These are phyloP conservation scores for Hypolimnas misippus DNA, from an alignment of 2,888 invertebrate genomes.

Conservation along the genomic window DNA sequence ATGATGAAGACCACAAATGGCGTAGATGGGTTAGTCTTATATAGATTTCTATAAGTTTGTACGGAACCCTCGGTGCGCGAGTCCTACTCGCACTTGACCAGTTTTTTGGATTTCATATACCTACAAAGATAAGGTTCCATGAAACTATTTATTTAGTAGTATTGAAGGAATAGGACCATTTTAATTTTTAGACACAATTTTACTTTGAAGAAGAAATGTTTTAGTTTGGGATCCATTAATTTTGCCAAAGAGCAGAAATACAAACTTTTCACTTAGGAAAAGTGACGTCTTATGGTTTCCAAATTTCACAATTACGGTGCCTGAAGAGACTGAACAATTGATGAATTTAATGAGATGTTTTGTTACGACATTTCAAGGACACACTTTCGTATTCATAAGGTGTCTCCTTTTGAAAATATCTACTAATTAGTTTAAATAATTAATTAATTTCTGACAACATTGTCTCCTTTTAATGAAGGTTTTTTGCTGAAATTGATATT, in stretches of 20 bases:
- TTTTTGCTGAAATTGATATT: too few species aligned
- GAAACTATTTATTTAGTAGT: too few species aligned
- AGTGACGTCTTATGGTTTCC: conserved; percentile 26
- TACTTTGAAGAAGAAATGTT: neutral
- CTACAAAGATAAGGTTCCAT: too few species aligned
- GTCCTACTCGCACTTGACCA: too few species aligned
- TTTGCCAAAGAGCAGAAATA: conserved; percentile 20
- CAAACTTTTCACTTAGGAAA: conserved; percentile 40
- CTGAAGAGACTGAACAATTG: conserved; percentile 46
- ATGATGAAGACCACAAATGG: too few species aligned
- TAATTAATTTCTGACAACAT: conserved; percentile 17
- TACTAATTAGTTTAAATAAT: conserved; percentile 24
- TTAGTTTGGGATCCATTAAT: conserved; percentile 22
- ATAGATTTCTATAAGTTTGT: too few species aligned
- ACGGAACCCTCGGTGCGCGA: too few species aligned
- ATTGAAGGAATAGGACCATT: too few species aligned
- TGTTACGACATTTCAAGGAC: conserved; percentile 30
- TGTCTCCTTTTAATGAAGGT: conserved; percentile 5
- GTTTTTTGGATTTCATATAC: too few species aligned
- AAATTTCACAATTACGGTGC: conserved; percentile 43
- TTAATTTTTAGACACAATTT: neutral
- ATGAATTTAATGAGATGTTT: conserved; percentile 42
- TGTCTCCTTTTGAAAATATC: conserved; percentile 37
- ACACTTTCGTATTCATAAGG: conserved; percentile 39
- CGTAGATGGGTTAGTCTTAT: too few species aligned